Percentiles rank a stretch among this genome's conserved stretches.
Conservation (phyloP, 2,113 vertebrate genomes). For the Drymodes brunneopygia region DNA sequence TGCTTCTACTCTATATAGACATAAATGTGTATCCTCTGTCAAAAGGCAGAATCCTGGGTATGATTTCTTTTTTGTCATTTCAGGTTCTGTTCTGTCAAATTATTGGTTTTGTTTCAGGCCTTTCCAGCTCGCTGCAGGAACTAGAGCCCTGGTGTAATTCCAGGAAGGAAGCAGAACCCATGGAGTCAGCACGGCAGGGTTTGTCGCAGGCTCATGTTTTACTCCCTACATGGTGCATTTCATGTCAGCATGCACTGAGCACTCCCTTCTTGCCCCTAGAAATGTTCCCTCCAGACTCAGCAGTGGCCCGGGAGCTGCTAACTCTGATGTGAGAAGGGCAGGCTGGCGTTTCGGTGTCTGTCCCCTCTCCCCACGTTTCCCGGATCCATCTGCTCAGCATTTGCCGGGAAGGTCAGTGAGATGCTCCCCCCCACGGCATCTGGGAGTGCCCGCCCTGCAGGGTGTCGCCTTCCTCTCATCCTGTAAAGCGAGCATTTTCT, state of each 20-base stretch:
- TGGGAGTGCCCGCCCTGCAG: neutral
- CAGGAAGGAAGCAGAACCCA: constrained; percentile 25
- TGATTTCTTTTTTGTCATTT: neutral
- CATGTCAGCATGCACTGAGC: neutral
- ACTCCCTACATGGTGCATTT: constrained; percentile 26
- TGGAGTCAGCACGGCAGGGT: neutral
- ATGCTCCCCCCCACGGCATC: neutral
- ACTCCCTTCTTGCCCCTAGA: neutral
- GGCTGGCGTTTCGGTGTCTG: neutral
- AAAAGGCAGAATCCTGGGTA: neutral
- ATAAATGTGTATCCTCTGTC: neutral
- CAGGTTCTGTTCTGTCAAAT: neutral
- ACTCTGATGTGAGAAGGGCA: neutral
- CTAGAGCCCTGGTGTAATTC: neutral
- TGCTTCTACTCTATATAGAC: constrained; percentile 12
- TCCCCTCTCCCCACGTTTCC: neutral
- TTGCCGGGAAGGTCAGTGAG: neutral
- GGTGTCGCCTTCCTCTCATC: neutral
- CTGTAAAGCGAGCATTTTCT: neutral
- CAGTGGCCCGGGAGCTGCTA: neutral
- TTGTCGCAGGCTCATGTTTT: neutral
- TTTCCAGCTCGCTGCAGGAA: neutral
- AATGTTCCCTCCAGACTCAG: neutral
- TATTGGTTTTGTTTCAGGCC: neutral
- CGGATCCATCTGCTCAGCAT: neutral